Percentiles rank a stretch among this genome's conserved stretches.
Conservation (phyloP, 2,888 invertebrate species). For the Pristionchus exspectatus region DNA sequence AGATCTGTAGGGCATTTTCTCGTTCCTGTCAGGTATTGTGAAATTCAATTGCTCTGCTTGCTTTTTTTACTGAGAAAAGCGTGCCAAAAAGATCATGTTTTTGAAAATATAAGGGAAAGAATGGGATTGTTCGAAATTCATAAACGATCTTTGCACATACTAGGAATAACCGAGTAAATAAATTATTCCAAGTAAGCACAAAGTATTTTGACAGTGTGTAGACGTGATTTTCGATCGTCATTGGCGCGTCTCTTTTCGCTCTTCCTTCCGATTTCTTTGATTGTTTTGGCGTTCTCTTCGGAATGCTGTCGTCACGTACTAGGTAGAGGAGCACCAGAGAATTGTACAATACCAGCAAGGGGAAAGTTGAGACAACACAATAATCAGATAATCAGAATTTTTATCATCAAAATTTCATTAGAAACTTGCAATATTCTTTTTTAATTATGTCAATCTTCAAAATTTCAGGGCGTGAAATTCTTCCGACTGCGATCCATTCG, state of each 20-base stretch:
- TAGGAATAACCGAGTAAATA: background rate
- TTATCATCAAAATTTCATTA: no score
- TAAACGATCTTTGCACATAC: background rate
- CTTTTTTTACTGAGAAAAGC: no score
- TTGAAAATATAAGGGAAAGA: no score
- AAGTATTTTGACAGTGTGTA: background rate
- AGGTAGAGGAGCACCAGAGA: background rate
- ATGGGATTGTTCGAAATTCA: background rate
- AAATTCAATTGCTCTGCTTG: no score
- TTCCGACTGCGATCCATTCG: background rate
- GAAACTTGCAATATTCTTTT: no score
- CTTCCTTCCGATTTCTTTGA: background rate
- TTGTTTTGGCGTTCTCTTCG: background rate
- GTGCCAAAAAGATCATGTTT: no score
- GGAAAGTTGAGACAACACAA: no score
- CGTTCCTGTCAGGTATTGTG: no score
- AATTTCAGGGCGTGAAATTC: slow-evolving; percentile 23
- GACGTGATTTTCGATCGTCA: background rate
- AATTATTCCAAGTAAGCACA: background rate
- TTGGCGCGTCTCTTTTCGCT: background rate
- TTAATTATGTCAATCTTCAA: background rate
- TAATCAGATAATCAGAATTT: background rate
- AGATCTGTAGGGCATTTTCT: no score
- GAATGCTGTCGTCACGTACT: background rate
- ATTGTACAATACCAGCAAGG: no score